Percentiles rank a stretch among this genome's conserved stretches.
These are phyloP conservation scores for Cenopis cana DNA, from an alignment of 2,888 invertebrate genomes.

Conservation along the genomic window DNA sequence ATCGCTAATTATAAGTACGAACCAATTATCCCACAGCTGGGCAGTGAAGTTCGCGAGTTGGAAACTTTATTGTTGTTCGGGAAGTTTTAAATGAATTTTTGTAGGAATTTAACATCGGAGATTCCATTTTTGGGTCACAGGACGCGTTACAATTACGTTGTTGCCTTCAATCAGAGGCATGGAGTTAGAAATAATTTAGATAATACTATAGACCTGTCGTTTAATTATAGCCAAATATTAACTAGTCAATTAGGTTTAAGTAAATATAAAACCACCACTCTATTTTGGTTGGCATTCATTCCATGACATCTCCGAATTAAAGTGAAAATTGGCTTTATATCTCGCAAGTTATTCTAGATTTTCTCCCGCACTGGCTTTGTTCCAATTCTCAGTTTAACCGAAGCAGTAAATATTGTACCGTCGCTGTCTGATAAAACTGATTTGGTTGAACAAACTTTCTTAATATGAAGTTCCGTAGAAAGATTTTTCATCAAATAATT, in stretches of 20 bases:
- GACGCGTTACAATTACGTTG: neutral
- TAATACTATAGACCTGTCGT: too few relatives aligned
- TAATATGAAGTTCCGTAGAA: conserved; percentile 1
- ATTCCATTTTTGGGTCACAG: conserved; percentile 19
- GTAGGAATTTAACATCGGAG: conserved; percentile 23
- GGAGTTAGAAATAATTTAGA: too few relatives aligned
- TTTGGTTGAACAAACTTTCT: conserved; percentile 10
- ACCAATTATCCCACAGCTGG: conserved; percentile 42
- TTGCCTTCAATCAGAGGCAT: too few relatives aligned
- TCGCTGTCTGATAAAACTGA: conserved; percentile 17
- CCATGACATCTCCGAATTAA: conserved; percentile 3
- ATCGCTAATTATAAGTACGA: conserved; percentile 32
- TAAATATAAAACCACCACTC: neutral
- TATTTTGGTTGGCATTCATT: conserved; percentile 1
- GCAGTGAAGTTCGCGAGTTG: conserved; percentile 16
- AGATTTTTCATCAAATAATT: neutral
- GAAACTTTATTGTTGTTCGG: conserved; percentile 37
- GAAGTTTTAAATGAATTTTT: conserved; percentile 43
- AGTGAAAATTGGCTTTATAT: conserved; percentile 24
- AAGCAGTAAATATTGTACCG: conserved; percentile 14
- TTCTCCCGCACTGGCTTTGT: conserved; percentile 20
- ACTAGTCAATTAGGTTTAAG: neutral
- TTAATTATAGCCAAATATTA: too few relatives aligned
- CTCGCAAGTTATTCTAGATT: conserved; percentile 11
- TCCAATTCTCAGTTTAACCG: conserved; percentile 20